These are phyloP conservation scores for Campaea margaritaria DNA, from an alignment of 2,888 invertebrate genomes.

Conservation along the genomic window DNA sequence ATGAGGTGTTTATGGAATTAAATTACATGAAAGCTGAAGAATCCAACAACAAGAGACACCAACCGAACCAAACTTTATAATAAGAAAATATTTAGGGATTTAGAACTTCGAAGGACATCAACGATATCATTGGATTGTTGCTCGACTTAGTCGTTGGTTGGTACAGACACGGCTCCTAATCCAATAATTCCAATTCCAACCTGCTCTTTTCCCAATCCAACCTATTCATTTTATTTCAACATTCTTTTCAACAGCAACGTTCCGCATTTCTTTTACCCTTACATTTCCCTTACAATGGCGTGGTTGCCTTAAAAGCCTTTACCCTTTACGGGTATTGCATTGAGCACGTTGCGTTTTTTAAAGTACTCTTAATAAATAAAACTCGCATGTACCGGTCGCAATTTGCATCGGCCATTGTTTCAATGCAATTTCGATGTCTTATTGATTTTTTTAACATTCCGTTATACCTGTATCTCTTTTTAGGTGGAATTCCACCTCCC, in stretches of 20 bases:
- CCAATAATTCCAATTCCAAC: too few species aligned
- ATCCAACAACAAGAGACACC: too few species aligned
- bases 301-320: conserved; percentile 63
- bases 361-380: conserved; percentile 68
- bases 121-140: too few species aligned
- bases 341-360: conserved; percentile 60
- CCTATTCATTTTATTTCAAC: conserved; percentile 40
- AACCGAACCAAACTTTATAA: too few species aligned
- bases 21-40: too few species aligned
- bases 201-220: background rate
- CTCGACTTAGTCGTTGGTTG: too few species aligned
- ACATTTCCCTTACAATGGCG: conserved; percentile 57
- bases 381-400: conserved; percentile 60
- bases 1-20: too few species aligned
- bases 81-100: too few species aligned
- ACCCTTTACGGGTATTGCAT: conserved; percentile 69
- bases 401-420: conserved; percentile 82
- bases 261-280: conserved; percentile 61
- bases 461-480: conserved; percentile 21
- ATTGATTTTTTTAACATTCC: conserved; percentile 58
- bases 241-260: conserved; percentile 60
- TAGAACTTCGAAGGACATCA: too few species aligned
- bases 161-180: too few species aligned
- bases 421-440: conserved; percentile 71
- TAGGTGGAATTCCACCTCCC: conserved; percentile 10